Evolutionary conservation across 2,113 vertebrate genomes (phyloP), one percentile per base, ranked within the genome.

Genomic region (Noturus placidus): DNA sequence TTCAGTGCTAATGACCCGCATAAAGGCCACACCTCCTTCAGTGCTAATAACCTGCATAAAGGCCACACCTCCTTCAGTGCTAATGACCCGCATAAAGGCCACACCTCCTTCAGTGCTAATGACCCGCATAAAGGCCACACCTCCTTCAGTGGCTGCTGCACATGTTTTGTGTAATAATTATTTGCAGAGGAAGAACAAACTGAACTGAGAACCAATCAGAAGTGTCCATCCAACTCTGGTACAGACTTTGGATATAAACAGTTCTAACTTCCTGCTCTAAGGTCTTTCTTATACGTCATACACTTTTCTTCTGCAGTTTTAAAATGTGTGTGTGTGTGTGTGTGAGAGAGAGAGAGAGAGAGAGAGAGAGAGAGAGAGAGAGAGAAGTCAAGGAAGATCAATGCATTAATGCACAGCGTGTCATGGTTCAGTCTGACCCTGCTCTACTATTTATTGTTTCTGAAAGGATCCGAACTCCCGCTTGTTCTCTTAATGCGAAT

Each of bases 401-500:
- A 4, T 15, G n/a, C n/a, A 20, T 7, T 86, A 86, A 80, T 69
- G 22, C 46, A 50, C 30, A 25, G 14, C 14, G 13, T 69, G 77
- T 22, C 19, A 35, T 20, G 79, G 27, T 46, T 61, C 57, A 13
- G 6, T 27, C 46, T 42, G 46, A 25, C 1, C 59, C 6, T 35
- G 67, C 57, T 50, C 33, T 30, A 22, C 30, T 33, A 13, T 82
- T 82, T 83, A 38, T 87, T 38, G 3, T 33, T 82, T 82, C 65
- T 46, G 86, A 87, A 87, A 81, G 33, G 33, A 30, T 76, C 56
- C 25, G 56, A 52, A 63, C 80, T 69, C 79, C 54, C 27, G 80
- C 86, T 52, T 74, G n/a, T 61, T 57, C 67, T 63, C 54, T 74
- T 87, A 74, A 87, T 74, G 35, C 13, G 25, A 74, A n/a, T 65